phyloP scores from a whole-genome alignment of 2,888 invertebrate genomes.

The Trachelus iudaicus region DNA sequence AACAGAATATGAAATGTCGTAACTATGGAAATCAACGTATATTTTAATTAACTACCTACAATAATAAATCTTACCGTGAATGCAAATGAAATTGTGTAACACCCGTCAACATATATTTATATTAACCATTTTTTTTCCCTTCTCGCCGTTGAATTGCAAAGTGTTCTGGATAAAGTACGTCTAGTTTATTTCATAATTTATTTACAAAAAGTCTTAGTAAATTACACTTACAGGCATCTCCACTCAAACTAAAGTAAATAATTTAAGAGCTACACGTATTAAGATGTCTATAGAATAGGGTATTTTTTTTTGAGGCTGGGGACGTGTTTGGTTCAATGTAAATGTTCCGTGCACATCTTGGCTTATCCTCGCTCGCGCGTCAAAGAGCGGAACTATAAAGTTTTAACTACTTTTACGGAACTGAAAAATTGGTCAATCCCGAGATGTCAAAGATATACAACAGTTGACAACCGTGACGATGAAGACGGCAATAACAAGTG shows the following conservation, averaged over 20 bases:
- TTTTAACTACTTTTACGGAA: neutral
- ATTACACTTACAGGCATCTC: conserved; percentile 65
- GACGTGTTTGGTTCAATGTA: conserved; percentile 28
- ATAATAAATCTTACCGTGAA: conserved; percentile 46
- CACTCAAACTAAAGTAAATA: conserved; percentile 65
- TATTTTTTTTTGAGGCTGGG: conserved; percentile 36
- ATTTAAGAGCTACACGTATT: conserved; percentile 65
- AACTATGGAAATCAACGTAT: conserved; percentile 44
- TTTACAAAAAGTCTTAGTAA: conserved; percentile 65
- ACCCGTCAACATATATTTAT: neutral
- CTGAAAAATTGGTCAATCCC: neutral
- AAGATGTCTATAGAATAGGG: conserved; percentile 63
- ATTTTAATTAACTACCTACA: conserved; percentile 52
- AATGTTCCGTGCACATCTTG: neutral
- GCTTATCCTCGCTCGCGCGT: conserved; percentile 22
- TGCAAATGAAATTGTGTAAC: conserved; percentile 19
- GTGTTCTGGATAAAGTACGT: conserved; percentile 62
- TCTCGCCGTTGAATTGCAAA: conserved; percentile 3
- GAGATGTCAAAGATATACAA: neutral
- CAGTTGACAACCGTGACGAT: neutral
- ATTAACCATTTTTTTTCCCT: neutral
- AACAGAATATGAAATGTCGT: conserved; percentile 16
- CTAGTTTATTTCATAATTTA: conserved; percentile 65
- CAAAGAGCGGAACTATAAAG: conserved; percentile 22
- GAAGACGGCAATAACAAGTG: neutral